Base-by-base conservation (phyloP, 2,797 vertebrate genomes). In the Thamnophis elegans region DNA sequence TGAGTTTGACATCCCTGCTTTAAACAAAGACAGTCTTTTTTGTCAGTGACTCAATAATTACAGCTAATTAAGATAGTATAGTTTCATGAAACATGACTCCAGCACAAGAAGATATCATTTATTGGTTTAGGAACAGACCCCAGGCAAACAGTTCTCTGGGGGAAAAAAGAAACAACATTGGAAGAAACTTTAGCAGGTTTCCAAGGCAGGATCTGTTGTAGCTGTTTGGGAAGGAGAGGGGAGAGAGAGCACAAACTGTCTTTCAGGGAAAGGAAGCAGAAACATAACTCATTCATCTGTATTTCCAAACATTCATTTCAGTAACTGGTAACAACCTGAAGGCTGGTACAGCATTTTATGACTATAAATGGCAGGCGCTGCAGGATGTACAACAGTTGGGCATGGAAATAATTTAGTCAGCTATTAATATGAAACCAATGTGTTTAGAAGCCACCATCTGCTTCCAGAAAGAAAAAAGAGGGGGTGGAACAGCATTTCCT, bases 361-460 rank as follows among this genome's bases (percentile, higher is more conserved):
- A 56, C 68, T 65, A 60, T 88, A 60, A 65, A 85, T 5, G 22
- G 87, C 51, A 93, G 58, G 89, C 51, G 65, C 62, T 89, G 68
- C 65, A 87, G 68, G 90, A 25, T 65, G 47, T 47, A 55, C 12
- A 25, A 60, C 51, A 87, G 18, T n/a, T 54, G 56, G 25, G 51
- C 78, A 26, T 54, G 10, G 65, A 82, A 82, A 60, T 53, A 51
- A 87, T 16, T 82, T 55, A 36, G 54, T 62, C 86, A 90, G 25
- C 92, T 88, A 60, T 88, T 91, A 88, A 73, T 36, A 82, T 53
- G 55, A 65, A 62, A 93, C 47, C 82, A 62, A 85, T 62, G n/a
- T 78, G 58, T 85, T 88, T 47, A 85, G 51, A 42, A 88, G 55
- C 92, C 87, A 93, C 47, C 8, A 25, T 42, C 53, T 47, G 56